Base-by-base conservation (phyloP, 2,113 vertebrate species). In the Pimephales promelas region DNA sequence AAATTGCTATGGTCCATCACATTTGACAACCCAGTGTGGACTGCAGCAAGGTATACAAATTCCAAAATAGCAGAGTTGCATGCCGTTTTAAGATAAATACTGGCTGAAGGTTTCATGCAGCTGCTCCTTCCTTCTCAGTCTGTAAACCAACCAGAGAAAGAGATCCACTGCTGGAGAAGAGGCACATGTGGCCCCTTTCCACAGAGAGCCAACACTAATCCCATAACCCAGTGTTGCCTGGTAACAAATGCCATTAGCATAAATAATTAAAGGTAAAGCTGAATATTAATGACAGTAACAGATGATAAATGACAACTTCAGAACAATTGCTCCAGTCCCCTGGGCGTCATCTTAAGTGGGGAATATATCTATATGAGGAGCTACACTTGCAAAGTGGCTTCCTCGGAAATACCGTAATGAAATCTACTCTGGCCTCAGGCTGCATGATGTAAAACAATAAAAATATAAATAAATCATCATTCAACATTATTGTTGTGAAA, bases 231-330 rank as follows among this genome's bases (percentile, higher is more conserved):
- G 66, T 84, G 71, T 84, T 84, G 88, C 84, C 82, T 85, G 70
- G 79, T 22, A 84, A 62, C 83, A 73, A 93, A 91, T 88, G 83
- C 66, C 85, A 88, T 78, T 85, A 71, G 73, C 81, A 92, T 94
- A 79, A 94, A 94, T 93, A 93, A 93, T 94, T 93, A 84, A 94
- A 84, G 59, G 34, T 13, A 71, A 87, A 87, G 86, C 90, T 54
- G 49, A 92, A 92, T 89, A 94, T 92, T 91, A 68, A 94, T 79
- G 81, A 86, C 8, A 77, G 47, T 66, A 86, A 82, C 88, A 83
- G 78, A 59, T 85, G 90, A 90, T 90, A 90, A 85, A 64, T 84
- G 70, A 80, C 77, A 82, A 36, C 86, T 86, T 78, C 31, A 43
- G 20, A 62, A 78, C 81, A 73, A 56, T 62, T 8, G 49, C 61